phyloP scores from a whole-genome alignment of 1,140 invertebrate genomes.

The Ctenoplectra terminalis region DNA sequence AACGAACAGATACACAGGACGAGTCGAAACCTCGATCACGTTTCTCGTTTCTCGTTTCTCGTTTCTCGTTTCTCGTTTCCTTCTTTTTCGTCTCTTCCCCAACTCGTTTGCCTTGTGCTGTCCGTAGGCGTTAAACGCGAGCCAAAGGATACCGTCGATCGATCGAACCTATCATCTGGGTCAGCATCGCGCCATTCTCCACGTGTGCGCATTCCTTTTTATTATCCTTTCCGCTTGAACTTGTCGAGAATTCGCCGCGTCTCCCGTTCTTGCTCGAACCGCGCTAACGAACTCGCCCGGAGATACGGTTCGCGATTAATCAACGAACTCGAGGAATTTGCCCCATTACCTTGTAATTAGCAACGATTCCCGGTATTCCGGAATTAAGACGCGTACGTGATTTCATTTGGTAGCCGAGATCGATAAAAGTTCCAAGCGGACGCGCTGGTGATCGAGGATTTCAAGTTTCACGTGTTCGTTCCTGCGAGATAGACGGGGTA shows the following conservation, averaged over 20 bases:
- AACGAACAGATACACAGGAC: neutral
- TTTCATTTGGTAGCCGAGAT: neutral
- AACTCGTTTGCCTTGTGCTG: neutral
- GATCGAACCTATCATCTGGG: conserved; percentile 53
- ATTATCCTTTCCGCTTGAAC: conserved; percentile 18
- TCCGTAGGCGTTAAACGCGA: conserved; percentile 37
- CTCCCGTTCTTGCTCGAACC: neutral
- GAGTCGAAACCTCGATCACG: neutral
- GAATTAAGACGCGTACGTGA: neutral
- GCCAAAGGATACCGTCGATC: conserved; percentile 45
- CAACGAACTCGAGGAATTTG: conserved; percentile 28
- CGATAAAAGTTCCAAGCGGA: neutral
- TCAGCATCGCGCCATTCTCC: conserved; percentile 14
- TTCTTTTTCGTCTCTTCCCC: neutral
- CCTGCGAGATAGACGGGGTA: neutral
- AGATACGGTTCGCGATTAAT: conserved; percentile 35
- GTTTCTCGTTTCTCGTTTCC: too few species aligned
- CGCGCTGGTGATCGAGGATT: neutral
- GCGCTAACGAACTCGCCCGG: conserved; percentile 37
- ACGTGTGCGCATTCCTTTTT: conserved; percentile 37
- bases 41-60: conserved; percentile 2
- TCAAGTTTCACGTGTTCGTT: neutral
- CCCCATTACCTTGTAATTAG: conserved; percentile 29
- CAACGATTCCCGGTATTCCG: neutral
- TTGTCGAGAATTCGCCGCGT: neutral